Base-by-base conservation (phyloP, 1,140 invertebrate species). In the Linepithema humile region DNA sequence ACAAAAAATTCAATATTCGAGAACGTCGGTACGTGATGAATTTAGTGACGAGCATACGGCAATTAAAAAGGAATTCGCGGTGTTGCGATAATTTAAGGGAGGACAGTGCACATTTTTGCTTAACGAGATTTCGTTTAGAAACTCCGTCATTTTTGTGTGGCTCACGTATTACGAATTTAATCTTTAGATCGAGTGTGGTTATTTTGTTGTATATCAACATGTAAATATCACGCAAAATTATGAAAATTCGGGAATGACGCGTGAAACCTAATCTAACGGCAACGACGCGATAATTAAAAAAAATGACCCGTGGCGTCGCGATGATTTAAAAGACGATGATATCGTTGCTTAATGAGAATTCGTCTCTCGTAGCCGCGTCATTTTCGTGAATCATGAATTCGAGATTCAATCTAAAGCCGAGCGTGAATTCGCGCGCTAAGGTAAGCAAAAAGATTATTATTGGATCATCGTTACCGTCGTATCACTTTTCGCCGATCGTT, bases 401-500 rank as follows among this genome's bases (percentile, higher is more conserved):
- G 6, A 20, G 73, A 77, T 77, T 77, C n/a, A 62, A 75, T 45
- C 35, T 32, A 23, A 23, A 4, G 6, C 35, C 62, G 32, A 64
- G 59, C 20, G 12, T 15, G 40, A 4, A 62, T 48, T 20, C 5
- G 32, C 40, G 32, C 43, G 15, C 6, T 7, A 38, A 32, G 35
- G 7, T 69, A 80, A 55, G 64, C 48, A 43, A 80, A 70, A 80
- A 55, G 64, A 80, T 55, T 43, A 43, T 80, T 70, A 80, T 70
- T 70, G 50, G 23, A 80, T 80, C 64, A 80, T 80, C 75, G 48
- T 78, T 78, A 78, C 62, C 35, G 62, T 69, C 62, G 45, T 80
- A 69, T 80, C 50, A 53, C n/a, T 80, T 80, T 80, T 57, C 35
- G 29, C 48, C 73, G 26, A 75, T 62, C 73, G 29, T 35, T 59